A percentile compares a stretch with the other conserved stretches of the same genome.
Conservation (phyloP, 2,797 vertebrate species). For the Myotis myotis region DNA sequence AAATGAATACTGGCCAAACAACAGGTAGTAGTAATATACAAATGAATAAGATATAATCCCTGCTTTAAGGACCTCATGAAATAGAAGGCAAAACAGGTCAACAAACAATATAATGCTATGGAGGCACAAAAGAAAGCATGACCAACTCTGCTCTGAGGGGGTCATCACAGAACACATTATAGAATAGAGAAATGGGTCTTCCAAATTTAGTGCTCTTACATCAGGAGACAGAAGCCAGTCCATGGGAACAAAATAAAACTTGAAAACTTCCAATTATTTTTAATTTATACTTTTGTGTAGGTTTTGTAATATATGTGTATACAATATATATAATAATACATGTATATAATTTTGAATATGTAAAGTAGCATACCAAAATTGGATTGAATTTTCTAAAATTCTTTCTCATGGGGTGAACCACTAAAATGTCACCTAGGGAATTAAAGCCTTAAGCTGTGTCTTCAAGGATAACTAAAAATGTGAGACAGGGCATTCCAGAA, state of each 20-base stretch:
- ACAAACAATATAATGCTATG: background rate
- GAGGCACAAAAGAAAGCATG: background rate
- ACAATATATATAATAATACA: background rate
- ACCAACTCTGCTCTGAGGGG: background rate
- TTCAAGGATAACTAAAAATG: background rate
- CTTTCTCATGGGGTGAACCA: background rate
- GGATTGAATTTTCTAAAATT: background rate
- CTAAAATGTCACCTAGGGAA: background rate
- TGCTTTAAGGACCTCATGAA: background rate
- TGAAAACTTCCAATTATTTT: conserved; percentile 12
- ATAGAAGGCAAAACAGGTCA: background rate
- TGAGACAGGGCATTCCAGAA: background rate
- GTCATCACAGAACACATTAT: background rate
- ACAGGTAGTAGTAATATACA: background rate
- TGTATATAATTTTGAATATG: conserved; percentile 1
- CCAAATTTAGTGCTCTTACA: background rate
- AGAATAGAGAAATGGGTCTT: background rate
- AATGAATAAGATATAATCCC: background rate
- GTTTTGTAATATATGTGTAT: background rate
- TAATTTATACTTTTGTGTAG: background rate
- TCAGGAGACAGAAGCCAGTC: background rate
- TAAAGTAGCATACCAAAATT: conserved; percentile 10
- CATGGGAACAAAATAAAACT: background rate
- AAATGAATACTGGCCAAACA: background rate
- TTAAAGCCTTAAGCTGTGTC: background rate